Evolutionary conservation across 2,113 vertebrate species (phyloP).

Genomic region (Alouatta palliata): DNA sequence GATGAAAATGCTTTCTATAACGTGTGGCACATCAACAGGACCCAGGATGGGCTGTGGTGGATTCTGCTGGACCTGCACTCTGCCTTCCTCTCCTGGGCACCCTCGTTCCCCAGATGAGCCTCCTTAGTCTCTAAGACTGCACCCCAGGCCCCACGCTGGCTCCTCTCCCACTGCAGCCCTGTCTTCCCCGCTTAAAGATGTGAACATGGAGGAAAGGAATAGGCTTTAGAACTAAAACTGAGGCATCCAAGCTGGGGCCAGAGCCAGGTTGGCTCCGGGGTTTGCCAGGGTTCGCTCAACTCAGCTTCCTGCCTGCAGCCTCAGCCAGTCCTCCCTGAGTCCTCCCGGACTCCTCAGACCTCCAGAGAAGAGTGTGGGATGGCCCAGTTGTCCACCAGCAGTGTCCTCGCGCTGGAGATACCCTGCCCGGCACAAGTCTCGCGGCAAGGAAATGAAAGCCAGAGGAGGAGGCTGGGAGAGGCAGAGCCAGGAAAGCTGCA

Average conservation of each 20-base stretch:
- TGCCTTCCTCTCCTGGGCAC: background rate
- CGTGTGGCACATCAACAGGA: background rate
- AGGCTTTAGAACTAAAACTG: background rate
- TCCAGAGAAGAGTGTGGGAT: too few relatives aligned
- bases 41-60: accelerated
- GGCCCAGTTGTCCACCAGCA: background rate
- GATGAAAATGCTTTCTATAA: background rate
- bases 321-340: background rate
- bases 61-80: accelerated
- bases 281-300: background rate
- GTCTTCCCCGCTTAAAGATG: accelerated
- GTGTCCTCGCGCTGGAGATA: background rate
- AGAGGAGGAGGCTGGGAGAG: background rate
- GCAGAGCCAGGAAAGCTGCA: background rate
- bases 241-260: too few relatives aligned
- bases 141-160: background rate
- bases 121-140: background rate
- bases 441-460: background rate
- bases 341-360: background rate
- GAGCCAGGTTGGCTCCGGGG: background rate
- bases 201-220: background rate
- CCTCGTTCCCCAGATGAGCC: background rate
- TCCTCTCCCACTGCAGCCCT: background rate
- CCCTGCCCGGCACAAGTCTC: background rate
- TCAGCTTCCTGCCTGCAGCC: background rate